Base-by-base conservation (phyloP, 2,888 invertebrate species). In the Allygus modestus region DNA sequence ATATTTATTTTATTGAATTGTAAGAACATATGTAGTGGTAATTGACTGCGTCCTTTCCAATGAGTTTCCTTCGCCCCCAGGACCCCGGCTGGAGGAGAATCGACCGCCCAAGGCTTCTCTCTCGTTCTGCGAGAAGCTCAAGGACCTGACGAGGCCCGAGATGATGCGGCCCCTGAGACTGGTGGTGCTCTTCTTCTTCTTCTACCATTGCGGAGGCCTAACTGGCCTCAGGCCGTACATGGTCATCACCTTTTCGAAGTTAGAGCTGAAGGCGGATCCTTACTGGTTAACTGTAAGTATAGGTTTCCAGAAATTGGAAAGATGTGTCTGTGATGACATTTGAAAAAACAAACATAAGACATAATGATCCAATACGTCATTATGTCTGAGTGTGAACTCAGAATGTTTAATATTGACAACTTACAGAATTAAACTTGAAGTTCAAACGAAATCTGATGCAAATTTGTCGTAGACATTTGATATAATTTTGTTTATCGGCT, bases 191-290 rank as follows among this genome's bases (percentile, higher is more conserved):
- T 92, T 92, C 88, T 93, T 93, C 89, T 89, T 92, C 46, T 92
- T 93, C 84, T 90, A 91, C 65, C 92, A 92, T 17, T 91, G 92
- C 88, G 92, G 92, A 73, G 93, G 92, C 0, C 87, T 92, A 5
- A 87, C 90, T 20, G 91, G 92, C 0, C 90, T 92, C 20, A 90
- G 92, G 83, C 92, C 93, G 0, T 93, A 92, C 87, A 91, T 93
- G 91, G 92, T 93, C 17, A 92, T 92, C 82, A 89, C 92, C 5
- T 93, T 92, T 87, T 91, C 90, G 84, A 87, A 88, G 31, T 89
- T 89, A 79, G 86, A 88, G 2, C 87, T 89, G 33, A 88, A 89
- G 9, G 84, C 90, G 0, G 89, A 90, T 86, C 88, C 90, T 89
- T 92, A 86, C 87, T 91, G 86, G 91, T 92, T 86, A 89, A 92